Evolutionary conservation across 2,888 invertebrate species (phyloP), one percentile per base, ranked within the genome.

Genomic region (Chouioia cunea): DNA sequence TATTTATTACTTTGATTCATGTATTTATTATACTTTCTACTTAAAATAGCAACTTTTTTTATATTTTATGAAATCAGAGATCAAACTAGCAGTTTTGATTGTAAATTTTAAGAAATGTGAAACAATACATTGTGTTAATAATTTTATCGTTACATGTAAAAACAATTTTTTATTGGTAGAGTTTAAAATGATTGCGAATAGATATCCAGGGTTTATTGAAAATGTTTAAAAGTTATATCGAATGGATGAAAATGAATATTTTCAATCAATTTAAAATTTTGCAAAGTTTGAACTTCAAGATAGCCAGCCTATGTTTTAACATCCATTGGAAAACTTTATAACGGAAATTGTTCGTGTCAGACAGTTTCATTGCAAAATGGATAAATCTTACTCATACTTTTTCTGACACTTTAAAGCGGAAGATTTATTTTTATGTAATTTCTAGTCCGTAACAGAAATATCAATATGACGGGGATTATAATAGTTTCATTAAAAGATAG

Each of bases 321-420:
- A 22, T 43, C 4, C 44, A 8, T 4, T 16, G 23, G 16, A 53
- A 63, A 63, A 63, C 53, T 63, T 63, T 36, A 22, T 18, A 44
- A 27, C 48, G 63, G 53, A 63, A 63, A 63, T 63, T 44, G 44
- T 63, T 53, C 53, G 63, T 52, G 43, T 22, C 22, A 63, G 63
- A 44, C 53, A 53, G 53, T 22, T 63, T 22, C 22, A 63, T 52
- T 62, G 43, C 36, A 62, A 62, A 62, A 62, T 62, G 50, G 62
- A 62, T 62, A 52, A 20, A 53, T 63, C 63, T 63, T 63, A 53
- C 22, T 63, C 63, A 53, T 53, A 63, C 53, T 52, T 53, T 16
- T 43, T 16, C 46, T 53, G 44, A 43, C 52, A 22, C 53, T 63
- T 63, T 53, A 14, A 20, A n/a, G 6, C 6, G 36, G 15, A 18